Evolutionary conservation across 1,140 invertebrate genomes (phyloP), one percentile per base, ranked within the genome.

Genomic region (Drosophila miranda): DNA sequence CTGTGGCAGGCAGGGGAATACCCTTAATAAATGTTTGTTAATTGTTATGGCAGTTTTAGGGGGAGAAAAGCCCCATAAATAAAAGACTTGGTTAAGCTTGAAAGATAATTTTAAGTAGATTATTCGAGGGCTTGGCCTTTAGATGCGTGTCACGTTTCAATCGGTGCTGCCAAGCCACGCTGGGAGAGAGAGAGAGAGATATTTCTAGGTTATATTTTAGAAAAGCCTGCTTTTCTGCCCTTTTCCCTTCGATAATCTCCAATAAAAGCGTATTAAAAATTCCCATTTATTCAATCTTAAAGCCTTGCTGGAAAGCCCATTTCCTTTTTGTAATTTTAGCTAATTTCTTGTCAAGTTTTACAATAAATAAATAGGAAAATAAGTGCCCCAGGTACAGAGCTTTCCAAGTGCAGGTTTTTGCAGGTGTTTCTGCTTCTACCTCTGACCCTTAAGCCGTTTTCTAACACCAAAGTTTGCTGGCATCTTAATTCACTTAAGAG

Each of bases 381-480:
- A 38, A 38, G 34, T 38, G 34, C 34, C 11, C 26, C 13, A 8
- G 14, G 16, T 34, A 38, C 2, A 38, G 26, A 54, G 44, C 62
- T 21, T 9, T 30, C 30, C 30, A 9, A 9, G 34, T 38, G 34
- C 11, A 5, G 34, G 34, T 26, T 38, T 38, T 38, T 38, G 1
- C 16, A 38, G n/a, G 19, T 44, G 30, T 16, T 38, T 38, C 11
- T 43, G 21, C 38, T 9, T 11, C 4, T 13, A 11, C 34, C 11
- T 11, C 23, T 34, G 41, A 23, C 26, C 55, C 44, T 28, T 11
- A 60, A 78, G 79, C 49, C 26, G 7, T 55, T 83, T 75, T 64
- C 19, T 45, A 60, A 75, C 60, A 76, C 76, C 79, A 76, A 84
- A 75, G 63, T 84, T 66, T 69, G 60, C 46, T 64, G 76, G 46